phyloP scores from a whole-genome alignment of 2,888 invertebrate species.

The Eulithis testata region DNA sequence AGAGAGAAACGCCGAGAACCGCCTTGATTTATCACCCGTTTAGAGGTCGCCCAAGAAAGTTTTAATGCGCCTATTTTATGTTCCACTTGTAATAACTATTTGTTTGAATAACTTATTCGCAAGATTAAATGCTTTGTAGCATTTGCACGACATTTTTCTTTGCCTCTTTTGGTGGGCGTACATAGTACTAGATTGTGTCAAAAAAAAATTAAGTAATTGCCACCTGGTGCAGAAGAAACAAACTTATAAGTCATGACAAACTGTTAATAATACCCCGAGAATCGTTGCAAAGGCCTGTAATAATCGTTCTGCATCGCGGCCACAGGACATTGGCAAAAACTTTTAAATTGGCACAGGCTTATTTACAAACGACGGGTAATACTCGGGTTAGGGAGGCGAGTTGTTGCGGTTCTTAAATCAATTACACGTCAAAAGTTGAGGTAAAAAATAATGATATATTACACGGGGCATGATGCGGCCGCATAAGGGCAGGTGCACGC shows the following conservation, averaged over 20 bases:
- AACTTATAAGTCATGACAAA: slow-evolving; percentile 7
- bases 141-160: not conserved
- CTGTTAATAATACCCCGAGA: slow-evolving; percentile 12
- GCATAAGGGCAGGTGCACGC: slow-evolving; percentile 66
- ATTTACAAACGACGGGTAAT: slow-evolving; percentile 20
- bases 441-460: slow-evolving; percentile 45
- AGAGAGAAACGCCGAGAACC: not conserved
- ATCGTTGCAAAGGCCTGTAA: slow-evolving; percentile 1
- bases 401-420: slow-evolving; percentile 45
- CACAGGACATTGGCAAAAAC: slow-evolving; percentile 20
- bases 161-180: not conserved
- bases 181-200: not conserved
- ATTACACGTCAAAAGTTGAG: slow-evolving; percentile 42
- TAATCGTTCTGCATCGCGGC: slow-evolving; percentile 13
- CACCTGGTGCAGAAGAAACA: not conserved
- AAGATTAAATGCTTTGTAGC: slow-evolving; percentile 7
- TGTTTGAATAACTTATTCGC: slow-evolving; percentile 21
- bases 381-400: slow-evolving; percentile 24
- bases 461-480: slow-evolving; percentile 30
- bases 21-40: slow-evolving; percentile 30
- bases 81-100: slow-evolving; percentile 18
- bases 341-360: slow-evolving; percentile 15
- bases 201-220: not conserved
- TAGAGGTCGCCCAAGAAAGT: slow-evolving; percentile 30
- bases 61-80: slow-evolving; percentile 22